phyloP scores from a whole-genome alignment of 92 coral and sea anemone genomes.

The Actinostola sp. region DNA sequence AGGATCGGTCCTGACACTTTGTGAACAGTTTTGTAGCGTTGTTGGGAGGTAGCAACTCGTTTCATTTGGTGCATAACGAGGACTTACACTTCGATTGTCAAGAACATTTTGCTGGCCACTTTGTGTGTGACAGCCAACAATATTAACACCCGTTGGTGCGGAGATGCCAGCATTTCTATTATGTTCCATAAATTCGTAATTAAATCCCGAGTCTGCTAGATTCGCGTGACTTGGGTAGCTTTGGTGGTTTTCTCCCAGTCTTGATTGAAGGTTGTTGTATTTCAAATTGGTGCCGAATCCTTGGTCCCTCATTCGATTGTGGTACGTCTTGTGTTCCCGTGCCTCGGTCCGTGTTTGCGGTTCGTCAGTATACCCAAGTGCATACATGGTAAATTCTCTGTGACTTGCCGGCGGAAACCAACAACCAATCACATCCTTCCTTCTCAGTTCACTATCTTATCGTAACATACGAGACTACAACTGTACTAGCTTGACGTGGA shows the following conservation, averaged over 20 bases:
- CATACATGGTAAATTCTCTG: conserved; percentile 34
- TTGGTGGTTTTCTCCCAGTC: neutral
- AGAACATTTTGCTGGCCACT: conserved; percentile 59
- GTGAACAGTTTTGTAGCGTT: conserved; percentile 46
- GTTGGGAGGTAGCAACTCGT: conserved; percentile 29
- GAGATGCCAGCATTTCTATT: conserved; percentile 72
- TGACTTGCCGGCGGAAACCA: conserved; percentile 45
- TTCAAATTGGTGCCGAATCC: too few species aligned
- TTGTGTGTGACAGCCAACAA: conserved; percentile 61
- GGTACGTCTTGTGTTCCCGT: conserved; percentile 14
- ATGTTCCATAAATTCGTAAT: conserved; percentile 65
- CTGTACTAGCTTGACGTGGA: neutral
- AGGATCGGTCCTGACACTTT: conserved; percentile 55
- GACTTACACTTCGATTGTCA: conserved; percentile 32
- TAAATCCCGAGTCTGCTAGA: conserved; percentile 42
- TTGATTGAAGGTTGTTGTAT: conserved; percentile 13
- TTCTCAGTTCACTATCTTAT: neutral
- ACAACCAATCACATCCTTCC: conserved; percentile 30
- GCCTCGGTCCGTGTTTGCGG: conserved; percentile 25
- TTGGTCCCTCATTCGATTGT: conserved; percentile 23
- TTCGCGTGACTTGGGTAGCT: conserved; percentile 24
- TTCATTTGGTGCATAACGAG: conserved; percentile 33
- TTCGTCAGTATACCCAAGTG: conserved; percentile 5
- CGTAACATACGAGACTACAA: neutral
- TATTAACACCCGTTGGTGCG: conserved; percentile 62